Percentiles rank a stretch among this genome's conserved stretches.
phyloP scores from a whole-genome alignment of 2,113 vertebrate genomes.

The Zosterops lateralis region DNA sequence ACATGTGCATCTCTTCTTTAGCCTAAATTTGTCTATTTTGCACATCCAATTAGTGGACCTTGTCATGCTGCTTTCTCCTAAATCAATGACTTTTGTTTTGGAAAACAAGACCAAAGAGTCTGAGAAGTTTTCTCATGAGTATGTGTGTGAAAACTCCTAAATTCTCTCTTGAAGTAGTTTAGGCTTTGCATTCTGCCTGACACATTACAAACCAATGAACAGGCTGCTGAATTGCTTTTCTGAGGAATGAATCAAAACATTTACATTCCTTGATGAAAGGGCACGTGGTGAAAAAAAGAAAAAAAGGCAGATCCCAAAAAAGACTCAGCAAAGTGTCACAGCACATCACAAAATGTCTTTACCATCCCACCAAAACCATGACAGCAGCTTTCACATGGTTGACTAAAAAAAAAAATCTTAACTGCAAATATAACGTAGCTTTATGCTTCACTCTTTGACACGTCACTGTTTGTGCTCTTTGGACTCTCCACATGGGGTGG shows the following conservation, averaged over 20 bases:
- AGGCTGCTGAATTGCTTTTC: background rate
- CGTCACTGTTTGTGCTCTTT: background rate
- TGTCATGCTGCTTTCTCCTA: background rate
- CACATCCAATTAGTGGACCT: background rate
- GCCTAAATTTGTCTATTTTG: background rate
- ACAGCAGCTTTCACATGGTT: background rate
- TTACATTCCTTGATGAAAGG: background rate
- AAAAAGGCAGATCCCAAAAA: background rate
- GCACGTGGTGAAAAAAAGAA: fast-evolving
- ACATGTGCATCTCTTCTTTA: background rate
- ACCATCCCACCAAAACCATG: background rate
- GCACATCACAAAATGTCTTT: background rate
- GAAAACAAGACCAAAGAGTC: background rate
- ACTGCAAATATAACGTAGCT: background rate
- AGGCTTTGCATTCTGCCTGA: background rate
- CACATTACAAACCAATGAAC: background rate
- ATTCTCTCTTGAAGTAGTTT: background rate
- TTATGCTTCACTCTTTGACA: background rate
- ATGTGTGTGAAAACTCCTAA: background rate
- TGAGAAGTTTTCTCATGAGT: background rate
- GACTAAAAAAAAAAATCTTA: background rate
- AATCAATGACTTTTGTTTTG: background rate
- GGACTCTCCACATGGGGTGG: background rate
- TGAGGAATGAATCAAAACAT: background rate
- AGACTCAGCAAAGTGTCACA: background rate